Evolutionary conservation across 2,113 vertebrate genomes (phyloP).

Genomic region (Dromas ardeola): DNA sequence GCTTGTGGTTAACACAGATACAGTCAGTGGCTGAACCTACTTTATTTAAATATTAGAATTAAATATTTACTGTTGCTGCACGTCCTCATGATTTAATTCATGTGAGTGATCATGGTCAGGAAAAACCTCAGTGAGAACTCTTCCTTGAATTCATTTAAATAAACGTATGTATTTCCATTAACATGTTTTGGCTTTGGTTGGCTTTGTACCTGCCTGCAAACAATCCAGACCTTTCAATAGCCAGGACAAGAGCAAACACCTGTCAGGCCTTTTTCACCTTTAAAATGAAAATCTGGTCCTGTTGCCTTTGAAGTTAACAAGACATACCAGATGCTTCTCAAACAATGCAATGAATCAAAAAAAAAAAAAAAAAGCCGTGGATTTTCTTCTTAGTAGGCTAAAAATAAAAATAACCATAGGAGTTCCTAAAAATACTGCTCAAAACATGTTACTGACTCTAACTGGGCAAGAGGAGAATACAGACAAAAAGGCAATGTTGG

Average conservation of each 20-base stretch:
- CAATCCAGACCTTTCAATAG: background rate
- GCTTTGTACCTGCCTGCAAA: background rate
- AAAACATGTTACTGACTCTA: background rate
- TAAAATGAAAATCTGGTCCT: background rate
- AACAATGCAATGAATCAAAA: background rate
- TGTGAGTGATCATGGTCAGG: background rate
- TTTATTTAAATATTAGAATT: background rate
- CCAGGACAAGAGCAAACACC: accelerated
- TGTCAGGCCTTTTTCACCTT: background rate
- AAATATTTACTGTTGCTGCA: background rate
- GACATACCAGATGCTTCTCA: background rate
- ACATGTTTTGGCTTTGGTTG: background rate
- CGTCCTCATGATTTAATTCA: background rate
- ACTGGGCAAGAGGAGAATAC: background rate
- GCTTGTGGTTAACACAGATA: background rate
- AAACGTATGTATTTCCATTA: background rate
- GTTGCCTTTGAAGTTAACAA: background rate
- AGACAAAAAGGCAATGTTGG: background rate
- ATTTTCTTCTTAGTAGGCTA: background rate
- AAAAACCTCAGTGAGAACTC: background rate
- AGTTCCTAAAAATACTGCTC: background rate
- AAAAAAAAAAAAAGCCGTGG: background rate
- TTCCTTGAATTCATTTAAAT: background rate
- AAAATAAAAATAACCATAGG: background rate
- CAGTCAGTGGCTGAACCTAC: background rate